These are phyloP conservation scores for Ramazzottius varieornatus DNA, from an alignment of 2,888 invertebrate species.

Conservation along the genomic window DNA sequence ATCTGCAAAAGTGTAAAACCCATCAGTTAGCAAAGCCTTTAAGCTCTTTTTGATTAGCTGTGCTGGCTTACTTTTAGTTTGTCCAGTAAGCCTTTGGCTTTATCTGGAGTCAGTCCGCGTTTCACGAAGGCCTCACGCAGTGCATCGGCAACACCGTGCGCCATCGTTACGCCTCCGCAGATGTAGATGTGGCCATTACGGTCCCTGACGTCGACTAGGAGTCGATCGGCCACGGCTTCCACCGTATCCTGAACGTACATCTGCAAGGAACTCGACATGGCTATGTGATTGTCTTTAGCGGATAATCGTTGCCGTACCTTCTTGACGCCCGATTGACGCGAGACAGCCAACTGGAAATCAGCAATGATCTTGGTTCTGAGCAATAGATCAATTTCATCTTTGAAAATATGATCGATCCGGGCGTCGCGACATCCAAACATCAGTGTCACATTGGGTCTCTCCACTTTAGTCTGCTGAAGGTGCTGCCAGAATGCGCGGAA, in stretches of 20 bases:
- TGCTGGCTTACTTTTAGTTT: conserved; percentile 7
- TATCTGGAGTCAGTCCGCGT: not conserved
- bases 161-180: not conserved
- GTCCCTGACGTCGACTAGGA: conserved; percentile 15
- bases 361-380: conserved; percentile 40
- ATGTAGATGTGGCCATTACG: conserved; percentile 21
- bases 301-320: conserved; percentile 26
- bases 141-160: not conserved
- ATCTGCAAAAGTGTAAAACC: conserved; percentile 9
- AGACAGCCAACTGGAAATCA: conserved; percentile 52
- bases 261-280: conserved; percentile 11
- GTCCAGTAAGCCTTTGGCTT: conserved; percentile 9
- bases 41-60: not conserved
- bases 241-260: conserved; percentile 21
- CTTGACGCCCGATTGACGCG: conserved; percentile 43
- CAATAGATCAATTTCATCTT: conserved; percentile 49
- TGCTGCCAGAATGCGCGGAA: conserved; percentile 85
- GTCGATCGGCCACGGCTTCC: conserved; percentile 12
- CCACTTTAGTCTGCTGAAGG: conserved; percentile 11
- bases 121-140: not conserved
- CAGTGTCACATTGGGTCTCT: conserved; percentile 35
- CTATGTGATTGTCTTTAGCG: not conserved
- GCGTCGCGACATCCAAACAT: conserved; percentile 65
- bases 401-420: conserved; percentile 45
- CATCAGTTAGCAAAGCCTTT: not conserved